Evolutionary conservation across 1,140 invertebrate genomes (phyloP).

Genomic region (Tetragnatha versicolor): DNA sequence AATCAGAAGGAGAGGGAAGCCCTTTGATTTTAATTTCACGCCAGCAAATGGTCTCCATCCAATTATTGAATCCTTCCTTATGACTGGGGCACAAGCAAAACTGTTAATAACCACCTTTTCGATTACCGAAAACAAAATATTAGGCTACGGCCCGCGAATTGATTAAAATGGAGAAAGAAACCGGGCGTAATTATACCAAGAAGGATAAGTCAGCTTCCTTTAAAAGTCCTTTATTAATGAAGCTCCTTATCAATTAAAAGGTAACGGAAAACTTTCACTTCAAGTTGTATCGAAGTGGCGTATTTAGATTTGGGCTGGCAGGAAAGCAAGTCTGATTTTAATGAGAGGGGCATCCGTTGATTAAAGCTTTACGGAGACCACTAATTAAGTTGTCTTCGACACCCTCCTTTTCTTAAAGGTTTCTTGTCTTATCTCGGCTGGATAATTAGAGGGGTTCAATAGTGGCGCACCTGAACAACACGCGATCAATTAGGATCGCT

Average conservation of each 20-base stretch:
- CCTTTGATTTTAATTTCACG: conserved; percentile 37
- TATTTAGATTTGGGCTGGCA: conserved; percentile 33
- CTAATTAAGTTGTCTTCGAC: conserved; percentile 53
- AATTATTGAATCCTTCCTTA: conserved; percentile 45
- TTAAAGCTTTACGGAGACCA: conserved; percentile 44
- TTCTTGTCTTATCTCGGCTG: conserved; percentile 47
- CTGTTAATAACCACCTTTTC: conserved; percentile 46
- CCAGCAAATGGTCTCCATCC: neutral
- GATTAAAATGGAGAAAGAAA: conserved; percentile 48
- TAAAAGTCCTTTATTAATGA: conserved; percentile 49
- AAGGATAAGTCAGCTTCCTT: conserved; percentile 34
- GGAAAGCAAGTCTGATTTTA: conserved; percentile 38
- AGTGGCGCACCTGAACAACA: conserved; percentile 41
- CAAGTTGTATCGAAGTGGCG: conserved; percentile 37
- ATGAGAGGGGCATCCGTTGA: conserved; percentile 36
- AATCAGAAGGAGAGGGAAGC: conserved; percentile 4
- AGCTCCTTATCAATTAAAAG: conserved; percentile 50
- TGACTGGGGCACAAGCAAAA: conserved; percentile 38
- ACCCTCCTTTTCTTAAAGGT: conserved; percentile 45
- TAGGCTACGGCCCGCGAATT: conserved; percentile 29
- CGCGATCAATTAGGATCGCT: conserved; percentile 35
- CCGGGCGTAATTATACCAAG: conserved; percentile 28
- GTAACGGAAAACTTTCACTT: conserved; percentile 38
- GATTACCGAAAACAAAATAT: conserved; percentile 49
- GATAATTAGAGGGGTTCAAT: conserved; percentile 50